Evolutionary conservation across 2,113 vertebrate species (phyloP).

Genomic region (Pseudolaguvia tuberculata): DNA sequence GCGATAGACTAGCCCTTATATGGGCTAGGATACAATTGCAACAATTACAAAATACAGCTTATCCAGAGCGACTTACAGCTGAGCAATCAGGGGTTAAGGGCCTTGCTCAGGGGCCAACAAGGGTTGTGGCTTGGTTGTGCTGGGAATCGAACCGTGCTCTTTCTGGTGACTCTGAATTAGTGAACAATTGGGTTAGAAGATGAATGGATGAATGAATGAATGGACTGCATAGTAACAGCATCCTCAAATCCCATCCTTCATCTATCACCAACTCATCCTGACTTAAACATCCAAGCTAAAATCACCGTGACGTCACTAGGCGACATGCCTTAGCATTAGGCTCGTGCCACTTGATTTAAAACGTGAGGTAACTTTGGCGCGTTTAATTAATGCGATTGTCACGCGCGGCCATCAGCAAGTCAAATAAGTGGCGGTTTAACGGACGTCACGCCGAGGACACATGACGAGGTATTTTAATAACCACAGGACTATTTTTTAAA

Average conservation of each 20-base stretch:
- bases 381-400: not conserved
- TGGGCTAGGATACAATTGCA: too few relatives aligned
- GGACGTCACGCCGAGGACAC: not conserved
- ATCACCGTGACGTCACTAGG: not conserved
- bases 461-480: not conserved
- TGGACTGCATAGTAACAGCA: not conserved
- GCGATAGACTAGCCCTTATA: too few relatives aligned
- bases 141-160: too few relatives aligned
- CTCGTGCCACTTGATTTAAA: not conserved
- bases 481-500: not conserved
- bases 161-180: too few relatives aligned
- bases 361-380: not conserved
- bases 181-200: too few relatives aligned
- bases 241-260: too few relatives aligned
- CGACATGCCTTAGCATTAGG: not conserved
- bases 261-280: not conserved
- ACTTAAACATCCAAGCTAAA: not conserved
- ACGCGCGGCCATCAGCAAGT: slow-evolving; percentile 20
- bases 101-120: too few relatives aligned
- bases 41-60: too few relatives aligned
- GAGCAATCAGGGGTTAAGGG: too few relatives aligned
- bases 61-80: too few relatives aligned
- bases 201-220: too few relatives aligned
- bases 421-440: slow-evolving; percentile 21
- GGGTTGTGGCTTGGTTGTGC: too few relatives aligned